A percentile compares a stretch with the other conserved stretches of the same genome.
Conservation (phyloP, 2,113 vertebrate genomes). For the Australoheros scitulus region DNA sequence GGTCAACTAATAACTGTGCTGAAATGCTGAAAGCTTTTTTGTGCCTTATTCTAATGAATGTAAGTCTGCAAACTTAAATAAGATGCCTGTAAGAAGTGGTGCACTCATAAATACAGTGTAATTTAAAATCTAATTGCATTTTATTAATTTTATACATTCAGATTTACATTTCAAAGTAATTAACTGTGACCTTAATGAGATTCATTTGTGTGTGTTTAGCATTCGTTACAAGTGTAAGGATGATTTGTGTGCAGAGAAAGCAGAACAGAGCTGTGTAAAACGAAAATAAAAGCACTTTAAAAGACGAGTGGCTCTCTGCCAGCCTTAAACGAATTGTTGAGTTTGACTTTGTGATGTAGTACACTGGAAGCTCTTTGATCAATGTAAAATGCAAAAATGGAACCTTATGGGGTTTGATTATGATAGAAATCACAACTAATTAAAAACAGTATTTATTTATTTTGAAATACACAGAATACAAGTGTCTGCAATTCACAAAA, state of each 20-base stretch:
- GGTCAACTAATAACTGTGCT: not conserved
- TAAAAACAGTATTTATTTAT: conserved; percentile 41
- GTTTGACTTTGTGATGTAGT: not conserved
- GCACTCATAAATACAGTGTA: not conserved
- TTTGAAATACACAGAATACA: conserved; percentile 39
- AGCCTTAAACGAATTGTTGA: not conserved
- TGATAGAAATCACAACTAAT: not conserved
- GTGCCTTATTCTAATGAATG: not conserved
- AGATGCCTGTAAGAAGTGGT: not conserved
- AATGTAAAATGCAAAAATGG: not conserved
- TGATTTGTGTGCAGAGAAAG: not conserved
- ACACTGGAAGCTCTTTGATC: not conserved
- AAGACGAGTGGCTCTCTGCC: not conserved
- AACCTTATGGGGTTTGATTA: not conserved
- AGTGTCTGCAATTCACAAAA: conserved; percentile 27
- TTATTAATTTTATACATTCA: not conserved
- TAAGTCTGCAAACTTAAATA: not conserved
- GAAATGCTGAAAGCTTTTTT: not conserved
- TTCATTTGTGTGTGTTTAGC: not conserved
- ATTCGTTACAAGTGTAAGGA: not conserved
- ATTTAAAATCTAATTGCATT: not conserved
- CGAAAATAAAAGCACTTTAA: conserved; percentile 23
- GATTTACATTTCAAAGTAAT: not conserved
- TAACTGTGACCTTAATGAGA: not conserved
- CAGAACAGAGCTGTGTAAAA: not conserved